These are phyloP conservation scores for Pelosia muscerda DNA, from an alignment of 2,888 invertebrate species.

Conservation along the genomic window DNA sequence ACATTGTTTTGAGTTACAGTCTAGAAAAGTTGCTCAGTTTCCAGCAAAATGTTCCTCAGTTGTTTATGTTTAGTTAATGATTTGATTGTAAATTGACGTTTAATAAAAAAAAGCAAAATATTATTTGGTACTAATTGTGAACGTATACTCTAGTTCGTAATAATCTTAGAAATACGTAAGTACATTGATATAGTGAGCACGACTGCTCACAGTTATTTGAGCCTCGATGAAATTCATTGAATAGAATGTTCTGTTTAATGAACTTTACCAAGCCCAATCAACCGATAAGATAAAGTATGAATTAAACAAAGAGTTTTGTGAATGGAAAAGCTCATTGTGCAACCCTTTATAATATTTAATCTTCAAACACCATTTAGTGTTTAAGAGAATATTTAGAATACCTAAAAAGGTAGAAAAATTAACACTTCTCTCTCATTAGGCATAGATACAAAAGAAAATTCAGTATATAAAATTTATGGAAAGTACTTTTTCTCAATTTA, in stretches of 20 bases:
- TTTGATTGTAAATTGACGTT: too few relatives aligned
- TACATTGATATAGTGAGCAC: neutral
- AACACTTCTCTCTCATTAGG: neutral
- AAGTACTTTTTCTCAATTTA: too few relatives aligned
- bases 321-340: neutral
- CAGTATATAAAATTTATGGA: too few relatives aligned
- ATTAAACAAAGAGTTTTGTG: neutral
- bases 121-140: neutral
- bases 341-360: neutral
- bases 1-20: too few relatives aligned
- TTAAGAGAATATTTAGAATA: neutral
- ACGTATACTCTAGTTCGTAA: neutral
- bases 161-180: neutral
- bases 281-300: constrained; percentile 1
- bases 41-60: too few relatives aligned
- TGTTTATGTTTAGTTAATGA: too few relatives aligned
- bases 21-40: too few relatives aligned
- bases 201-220: neutral
- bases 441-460: too few relatives aligned
- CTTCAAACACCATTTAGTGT: neutral
- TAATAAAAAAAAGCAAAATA: neutral
- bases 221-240: neutral
- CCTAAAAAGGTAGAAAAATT: neutral
- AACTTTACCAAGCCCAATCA: constrained; percentile 1
- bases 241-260: constrained; percentile 1